Conservation (phyloP, 2,888 invertebrate species). For the Drosophila monieri region DNA sequence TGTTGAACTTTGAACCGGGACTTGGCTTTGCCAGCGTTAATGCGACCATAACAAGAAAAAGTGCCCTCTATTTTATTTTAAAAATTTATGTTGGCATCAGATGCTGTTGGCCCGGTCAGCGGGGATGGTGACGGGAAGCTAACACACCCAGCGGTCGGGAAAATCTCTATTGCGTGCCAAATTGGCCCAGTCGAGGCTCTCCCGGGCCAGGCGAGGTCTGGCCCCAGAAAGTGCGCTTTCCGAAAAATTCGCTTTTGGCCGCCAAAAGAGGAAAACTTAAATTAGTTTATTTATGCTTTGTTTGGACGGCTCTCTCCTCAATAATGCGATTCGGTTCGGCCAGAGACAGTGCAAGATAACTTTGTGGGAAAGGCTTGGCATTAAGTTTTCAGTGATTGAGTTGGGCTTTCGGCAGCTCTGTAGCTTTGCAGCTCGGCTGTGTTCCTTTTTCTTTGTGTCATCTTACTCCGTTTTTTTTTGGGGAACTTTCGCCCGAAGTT, state of each 20-base stretch:
- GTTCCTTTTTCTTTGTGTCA: constrained; percentile 8
- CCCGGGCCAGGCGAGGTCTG: constrained; percentile 19
- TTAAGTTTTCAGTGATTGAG: constrained; percentile 70
- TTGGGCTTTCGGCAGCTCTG: constrained; percentile 40
- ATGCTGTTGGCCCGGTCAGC: constrained; percentile 17
- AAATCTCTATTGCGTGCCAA: constrained; percentile 55
- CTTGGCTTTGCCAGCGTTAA: constrained; percentile 52
- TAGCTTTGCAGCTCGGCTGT: background rate
- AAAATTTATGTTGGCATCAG: constrained; percentile 22
- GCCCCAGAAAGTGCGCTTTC: constrained; percentile 10
- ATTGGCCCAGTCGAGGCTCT: constrained; percentile 49
- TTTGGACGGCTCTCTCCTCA: constrained; percentile 53
- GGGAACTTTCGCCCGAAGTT: constrained; percentile 66
- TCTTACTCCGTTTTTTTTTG: constrained; percentile 35
- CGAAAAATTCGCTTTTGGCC: constrained; percentile 23
- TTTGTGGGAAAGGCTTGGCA: constrained; percentile 37
- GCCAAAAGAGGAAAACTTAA: constrained; percentile 58
- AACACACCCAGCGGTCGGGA: constrained; percentile 6
- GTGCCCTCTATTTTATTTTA: constrained; percentile 17
- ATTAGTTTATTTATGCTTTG: constrained; percentile 78
- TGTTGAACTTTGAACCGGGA: constrained; percentile 69
- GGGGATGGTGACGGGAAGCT: constrained; percentile 32
- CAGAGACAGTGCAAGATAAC: constrained; percentile 28
- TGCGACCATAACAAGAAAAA: constrained; percentile 40
- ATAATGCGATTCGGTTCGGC: constrained; percentile 6